Percentiles rank a stretch among this genome's conserved stretches.
Conservation (phyloP, 2,888 invertebrate genomes). For the Imbricaverruca yamaguchii region DNA sequence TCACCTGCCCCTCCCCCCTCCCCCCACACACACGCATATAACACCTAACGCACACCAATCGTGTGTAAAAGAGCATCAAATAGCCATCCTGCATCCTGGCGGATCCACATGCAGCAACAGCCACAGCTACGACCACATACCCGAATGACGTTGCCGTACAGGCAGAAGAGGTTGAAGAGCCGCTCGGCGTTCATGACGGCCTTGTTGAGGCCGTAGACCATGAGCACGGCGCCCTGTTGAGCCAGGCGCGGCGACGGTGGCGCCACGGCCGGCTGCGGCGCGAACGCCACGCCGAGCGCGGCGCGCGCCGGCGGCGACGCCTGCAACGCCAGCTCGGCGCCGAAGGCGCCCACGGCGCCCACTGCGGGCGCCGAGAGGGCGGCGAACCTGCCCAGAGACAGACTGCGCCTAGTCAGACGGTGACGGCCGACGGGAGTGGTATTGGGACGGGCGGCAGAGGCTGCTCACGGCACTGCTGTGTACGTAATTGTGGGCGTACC, state of each 20-base stretch:
- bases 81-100: too few relatives aligned
- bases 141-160: constrained; percentile 96
- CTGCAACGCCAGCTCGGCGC: constrained; percentile 19
- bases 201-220: constrained; percentile 95
- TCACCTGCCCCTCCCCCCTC: too few relatives aligned
- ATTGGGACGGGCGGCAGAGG: too few relatives aligned
- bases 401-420: not conserved
- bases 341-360: constrained; percentile 8
- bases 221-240: constrained; percentile 83
- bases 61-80: too few relatives aligned
- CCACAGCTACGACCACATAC: constrained; percentile 40
- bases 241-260: constrained; percentile 36
- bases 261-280: constrained; percentile 33
- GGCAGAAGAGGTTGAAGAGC: constrained; percentile 95
- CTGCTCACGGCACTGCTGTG: too few relatives aligned
- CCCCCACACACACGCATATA: too few relatives aligned
- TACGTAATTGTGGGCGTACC: too few relatives aligned
- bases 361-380: not conserved
- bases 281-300: constrained; percentile 30
- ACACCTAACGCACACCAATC: too few relatives aligned
- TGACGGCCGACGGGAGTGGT: too few relatives aligned
- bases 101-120: too few relatives aligned
- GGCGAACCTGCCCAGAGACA: constrained; percentile 10
- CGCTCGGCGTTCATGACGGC: constrained; percentile 90
- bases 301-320: constrained; percentile 7